Evolutionary conservation across 2,797 vertebrate genomes (phyloP), one percentile per base, ranked within the genome.

Genomic region (Distichodus sexfasciatus): DNA sequence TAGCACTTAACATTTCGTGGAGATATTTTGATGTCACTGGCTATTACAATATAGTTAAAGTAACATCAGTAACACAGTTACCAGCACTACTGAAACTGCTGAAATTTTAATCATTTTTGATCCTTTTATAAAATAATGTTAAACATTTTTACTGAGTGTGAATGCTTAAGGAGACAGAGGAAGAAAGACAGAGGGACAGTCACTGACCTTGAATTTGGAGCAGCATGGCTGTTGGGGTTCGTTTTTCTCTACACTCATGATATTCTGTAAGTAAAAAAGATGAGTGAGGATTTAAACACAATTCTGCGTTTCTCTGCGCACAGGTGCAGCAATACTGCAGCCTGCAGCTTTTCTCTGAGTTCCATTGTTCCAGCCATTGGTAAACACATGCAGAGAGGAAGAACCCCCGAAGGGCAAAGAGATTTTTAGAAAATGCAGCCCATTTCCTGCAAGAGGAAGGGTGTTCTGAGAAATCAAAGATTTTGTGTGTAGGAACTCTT

Each of bases 171-270:
- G 38, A 15, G 9, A 53, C 29, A 17, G 4, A 36, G 4, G 15
- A 61, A 40, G 41, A 19, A 54, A 15, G 43, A 17, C 6, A 69
- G 36, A 24, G n/a, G 14, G 53, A 58, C 5, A 2, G 12, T n/a
- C 5, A 43, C 75, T 67, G 29, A 92, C 91, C 90, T 92, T 92
- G 26, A 92, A 79, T 76, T 90, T 86, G 67, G 88, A 88, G 80
- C 87, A 90, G 62, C 87, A 85, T 29, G 68, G 63, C 57, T 83
- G 75, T 40, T 69, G 76, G 59, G 80, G 10, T 63, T 77, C 71
- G 74, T 83, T 87, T 66, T 87, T 75, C 36, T 90, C 88, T 23
- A 87, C 85, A 55, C 87, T 88, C 91, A 92, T 92, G 83, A 78
- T 89, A 76, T 41, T 17, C 72, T 78, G 40, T 4, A 75, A 74